Conservation (phyloP, 1,140 invertebrate genomes). For the Anastatus disparis region DNA sequence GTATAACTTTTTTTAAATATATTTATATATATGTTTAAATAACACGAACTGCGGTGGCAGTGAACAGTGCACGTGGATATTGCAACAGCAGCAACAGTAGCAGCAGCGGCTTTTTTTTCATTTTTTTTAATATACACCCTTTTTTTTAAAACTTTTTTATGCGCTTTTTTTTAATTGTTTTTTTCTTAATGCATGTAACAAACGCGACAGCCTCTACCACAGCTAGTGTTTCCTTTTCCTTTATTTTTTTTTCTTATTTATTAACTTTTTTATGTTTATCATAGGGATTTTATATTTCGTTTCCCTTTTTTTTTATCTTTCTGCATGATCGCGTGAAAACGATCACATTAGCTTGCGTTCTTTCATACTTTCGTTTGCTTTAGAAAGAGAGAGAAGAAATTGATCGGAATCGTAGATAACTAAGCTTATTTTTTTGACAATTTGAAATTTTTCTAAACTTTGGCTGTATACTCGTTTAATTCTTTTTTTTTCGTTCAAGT, state of each 20-base stretch:
- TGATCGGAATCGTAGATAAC: not conserved
- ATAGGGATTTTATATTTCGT: not conserved
- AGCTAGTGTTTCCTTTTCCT: conserved; percentile 51
- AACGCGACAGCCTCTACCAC: conserved; percentile 62
- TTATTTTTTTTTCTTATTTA: not conserved
- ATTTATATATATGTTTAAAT: conserved; percentile 48
- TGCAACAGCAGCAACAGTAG: conserved; percentile 61
- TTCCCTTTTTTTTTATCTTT: not conserved
- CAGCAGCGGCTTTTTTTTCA: conserved; percentile 39
- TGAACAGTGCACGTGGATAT: conserved; percentile 67
- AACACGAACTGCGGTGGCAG: conserved; percentile 67
- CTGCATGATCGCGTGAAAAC: not conserved
- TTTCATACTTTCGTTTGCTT: no score
- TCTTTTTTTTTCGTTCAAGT: conserved; percentile 26
- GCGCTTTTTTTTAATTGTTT: conserved; percentile 22
- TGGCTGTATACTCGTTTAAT: conserved; percentile 12
- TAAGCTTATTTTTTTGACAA: not conserved
- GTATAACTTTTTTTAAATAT: conserved; percentile 40
- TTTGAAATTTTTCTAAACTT: not conserved
- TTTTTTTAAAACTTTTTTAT: no score
- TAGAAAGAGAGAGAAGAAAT: not conserved
- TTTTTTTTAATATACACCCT: conserved; percentile 48
- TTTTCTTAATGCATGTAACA: conserved; percentile 52
- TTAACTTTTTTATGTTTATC: no score
- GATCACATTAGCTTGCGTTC: not conserved